Conservation (phyloP, 1,140 invertebrate species). For the Cydia amplana region DNA sequence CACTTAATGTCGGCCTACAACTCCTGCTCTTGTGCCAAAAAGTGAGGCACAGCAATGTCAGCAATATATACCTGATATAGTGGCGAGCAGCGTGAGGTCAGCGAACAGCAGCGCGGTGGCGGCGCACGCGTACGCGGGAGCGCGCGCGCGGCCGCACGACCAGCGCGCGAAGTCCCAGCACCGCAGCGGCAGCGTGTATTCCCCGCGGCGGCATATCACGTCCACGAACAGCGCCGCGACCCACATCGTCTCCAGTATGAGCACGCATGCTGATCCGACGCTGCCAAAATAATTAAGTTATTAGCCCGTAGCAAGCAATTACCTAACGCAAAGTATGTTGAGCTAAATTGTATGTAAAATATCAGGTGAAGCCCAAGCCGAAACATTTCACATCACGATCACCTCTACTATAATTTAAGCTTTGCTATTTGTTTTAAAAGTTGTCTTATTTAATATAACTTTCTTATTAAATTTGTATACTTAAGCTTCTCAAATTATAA, state of each 20-base stretch:
- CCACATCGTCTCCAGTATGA: slow-evolving; percentile 75
- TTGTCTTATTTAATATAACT: too few relatives aligned
- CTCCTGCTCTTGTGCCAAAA: too few relatives aligned
- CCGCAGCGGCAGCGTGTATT: slow-evolving; percentile 65
- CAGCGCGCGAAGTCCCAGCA: slow-evolving; percentile 73
- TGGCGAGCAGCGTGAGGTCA: slow-evolving; percentile 61
- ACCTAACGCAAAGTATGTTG: too few relatives aligned
- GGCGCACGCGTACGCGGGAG: slow-evolving; percentile 68
- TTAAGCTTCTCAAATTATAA: too few relatives aligned
- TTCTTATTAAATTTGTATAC: too few relatives aligned
- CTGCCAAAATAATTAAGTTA: slow-evolving; percentile 40
- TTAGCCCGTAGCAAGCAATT: too few relatives aligned
- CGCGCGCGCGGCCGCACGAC: slow-evolving; percentile 66
- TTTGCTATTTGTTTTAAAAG: too few relatives aligned
- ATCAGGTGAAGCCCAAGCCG: too few relatives aligned
- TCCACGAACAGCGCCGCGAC: slow-evolving; percentile 70
- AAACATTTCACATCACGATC: too few relatives aligned
- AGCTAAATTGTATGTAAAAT: too few relatives aligned
- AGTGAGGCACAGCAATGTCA: neutral
- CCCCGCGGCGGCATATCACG: slow-evolving; percentile 64
- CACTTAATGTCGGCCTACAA: too few relatives aligned
- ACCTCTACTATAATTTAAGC: too few relatives aligned
- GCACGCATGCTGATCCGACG: slow-evolving; percentile 58
- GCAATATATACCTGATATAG: slow-evolving; percentile 56
- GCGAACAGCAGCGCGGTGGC: slow-evolving; percentile 69